Evolutionary conservation across 2,888 invertebrate species (phyloP).

Genomic region (Lithosia quadra): DNA sequence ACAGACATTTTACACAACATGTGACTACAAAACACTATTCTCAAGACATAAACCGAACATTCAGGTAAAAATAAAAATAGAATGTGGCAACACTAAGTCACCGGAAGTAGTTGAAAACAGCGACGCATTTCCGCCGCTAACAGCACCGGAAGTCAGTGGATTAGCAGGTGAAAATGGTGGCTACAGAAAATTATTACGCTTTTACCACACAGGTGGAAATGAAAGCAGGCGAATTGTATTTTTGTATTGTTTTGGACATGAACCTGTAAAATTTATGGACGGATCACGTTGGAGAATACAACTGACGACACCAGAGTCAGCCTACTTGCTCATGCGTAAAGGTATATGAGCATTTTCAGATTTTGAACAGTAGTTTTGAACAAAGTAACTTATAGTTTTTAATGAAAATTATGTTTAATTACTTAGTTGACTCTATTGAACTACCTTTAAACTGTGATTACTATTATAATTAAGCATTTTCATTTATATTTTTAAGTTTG

Average conservation of each 20-base stretch:
- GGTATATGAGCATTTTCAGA: too few species aligned
- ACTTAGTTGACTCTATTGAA: too few species aligned
- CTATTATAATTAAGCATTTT: too few species aligned
- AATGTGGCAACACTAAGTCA: conserved; percentile 55
- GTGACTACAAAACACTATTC: not conserved
- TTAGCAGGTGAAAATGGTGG: conserved; percentile 50
- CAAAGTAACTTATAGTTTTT: too few species aligned
- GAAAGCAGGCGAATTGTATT: conserved; percentile 41
- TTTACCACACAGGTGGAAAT: conserved; percentile 42
- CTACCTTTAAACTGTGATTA: too few species aligned
- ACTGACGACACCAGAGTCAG: too few species aligned
- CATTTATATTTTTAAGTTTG: too few species aligned
- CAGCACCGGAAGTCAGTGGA: conserved; percentile 47
- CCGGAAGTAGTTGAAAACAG: conserved; percentile 64
- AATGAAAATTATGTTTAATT: too few species aligned
- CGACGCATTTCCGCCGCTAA: conserved; percentile 59
- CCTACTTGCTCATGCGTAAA: too few species aligned
- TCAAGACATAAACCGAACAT: conserved; percentile 16
- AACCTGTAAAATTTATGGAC: too few species aligned
- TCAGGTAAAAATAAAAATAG: conserved; percentile 46
- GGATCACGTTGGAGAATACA: too few species aligned
- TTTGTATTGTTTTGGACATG: conserved; percentile 27
- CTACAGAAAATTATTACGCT: conserved; percentile 45
- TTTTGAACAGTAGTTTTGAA: too few species aligned
- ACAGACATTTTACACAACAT: not conserved